These are phyloP conservation scores for Andricus curvator DNA, from an alignment of 2,888 invertebrate genomes.

Conservation along the genomic window DNA sequence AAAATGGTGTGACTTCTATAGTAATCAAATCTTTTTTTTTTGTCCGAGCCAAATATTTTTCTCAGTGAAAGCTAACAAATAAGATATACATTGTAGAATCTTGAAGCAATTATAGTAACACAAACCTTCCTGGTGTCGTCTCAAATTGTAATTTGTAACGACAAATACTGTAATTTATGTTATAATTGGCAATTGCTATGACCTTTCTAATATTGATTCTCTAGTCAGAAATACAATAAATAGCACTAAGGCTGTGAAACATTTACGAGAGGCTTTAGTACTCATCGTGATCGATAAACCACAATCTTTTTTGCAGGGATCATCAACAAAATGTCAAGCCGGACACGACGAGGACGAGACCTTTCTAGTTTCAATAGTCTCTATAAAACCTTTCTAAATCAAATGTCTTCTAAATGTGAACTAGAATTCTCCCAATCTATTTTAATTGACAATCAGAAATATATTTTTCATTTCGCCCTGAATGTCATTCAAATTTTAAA, in stretches of 20 bases:
- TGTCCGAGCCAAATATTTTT: no score
- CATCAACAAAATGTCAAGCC: constrained; percentile 35
- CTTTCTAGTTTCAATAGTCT: constrained; percentile 16
- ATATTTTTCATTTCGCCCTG: background rate
- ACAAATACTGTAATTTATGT: background rate
- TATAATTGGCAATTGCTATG: background rate
- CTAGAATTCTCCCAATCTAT: constrained; percentile 5
- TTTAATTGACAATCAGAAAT: background rate
- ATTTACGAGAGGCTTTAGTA: background rate
- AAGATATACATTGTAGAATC: no score
- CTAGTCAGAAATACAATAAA: background rate
- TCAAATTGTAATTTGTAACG: background rate
- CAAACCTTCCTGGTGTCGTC: background rate
- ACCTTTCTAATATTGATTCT: background rate
- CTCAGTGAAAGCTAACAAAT: no score
- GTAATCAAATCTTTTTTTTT: no score
- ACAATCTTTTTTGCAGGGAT: constrained; percentile 14
- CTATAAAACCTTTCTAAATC: constrained; percentile 36
- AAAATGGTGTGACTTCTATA: no score
- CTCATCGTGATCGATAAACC: constrained; percentile 18
- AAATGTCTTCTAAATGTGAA: constrained; percentile 31
- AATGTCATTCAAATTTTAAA: background rate
- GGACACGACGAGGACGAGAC: constrained; percentile 28
- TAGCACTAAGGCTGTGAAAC: background rate
- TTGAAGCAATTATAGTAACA: background rate